These are phyloP conservation scores for Melanostoma mellinum DNA, from an alignment of 2,888 invertebrate species.

Conservation along the genomic window DNA sequence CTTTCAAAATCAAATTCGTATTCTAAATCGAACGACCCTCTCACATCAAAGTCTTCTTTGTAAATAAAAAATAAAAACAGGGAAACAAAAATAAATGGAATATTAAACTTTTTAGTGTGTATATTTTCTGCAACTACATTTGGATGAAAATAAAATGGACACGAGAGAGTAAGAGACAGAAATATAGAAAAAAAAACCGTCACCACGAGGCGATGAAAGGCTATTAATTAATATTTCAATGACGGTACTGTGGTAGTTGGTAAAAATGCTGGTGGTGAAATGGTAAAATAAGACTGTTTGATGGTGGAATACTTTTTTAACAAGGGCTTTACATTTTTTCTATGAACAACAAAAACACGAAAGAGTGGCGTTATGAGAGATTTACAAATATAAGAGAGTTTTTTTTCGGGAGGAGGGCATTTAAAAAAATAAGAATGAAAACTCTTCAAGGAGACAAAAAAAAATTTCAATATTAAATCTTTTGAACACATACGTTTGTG, in stretches of 20 bases:
- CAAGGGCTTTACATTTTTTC: slow-evolving; percentile 25
- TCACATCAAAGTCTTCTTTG: slow-evolving; percentile 42
- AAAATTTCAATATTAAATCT: slow-evolving; percentile 55
- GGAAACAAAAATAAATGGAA: slow-evolving; percentile 53
- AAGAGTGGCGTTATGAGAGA: slow-evolving; percentile 40
- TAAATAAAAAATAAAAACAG: slow-evolving; percentile 42
- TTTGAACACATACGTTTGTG: slow-evolving; percentile 70
- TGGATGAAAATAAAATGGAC: slow-evolving; percentile 61
- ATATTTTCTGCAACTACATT: slow-evolving; percentile 63
- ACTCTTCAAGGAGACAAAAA: slow-evolving; percentile 67
- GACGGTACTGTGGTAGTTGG: slow-evolving; percentile 44
- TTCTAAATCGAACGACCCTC: slow-evolving; percentile 47
- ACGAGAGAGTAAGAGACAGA: slow-evolving; percentile 34
- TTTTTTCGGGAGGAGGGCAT: slow-evolving; percentile 47
- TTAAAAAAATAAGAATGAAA: slow-evolving; percentile 47
- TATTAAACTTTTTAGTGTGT: slow-evolving; percentile 60
- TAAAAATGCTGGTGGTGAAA: slow-evolving; percentile 48
- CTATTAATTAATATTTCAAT: slow-evolving; percentile 45
- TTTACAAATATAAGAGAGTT: slow-evolving; percentile 33
- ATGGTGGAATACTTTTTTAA: slow-evolving; percentile 39
- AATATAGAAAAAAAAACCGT: slow-evolving; percentile 37
- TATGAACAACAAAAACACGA: slow-evolving; percentile 63
- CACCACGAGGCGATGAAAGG: slow-evolving; percentile 55
- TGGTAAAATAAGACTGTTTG: slow-evolving; percentile 34
- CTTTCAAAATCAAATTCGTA: neutral